A percentile compares a stretch with the other conserved stretches of the same genome.
Conservation (phyloP, 1,140 invertebrate genomes). For the Cydia fagiglandana region DNA sequence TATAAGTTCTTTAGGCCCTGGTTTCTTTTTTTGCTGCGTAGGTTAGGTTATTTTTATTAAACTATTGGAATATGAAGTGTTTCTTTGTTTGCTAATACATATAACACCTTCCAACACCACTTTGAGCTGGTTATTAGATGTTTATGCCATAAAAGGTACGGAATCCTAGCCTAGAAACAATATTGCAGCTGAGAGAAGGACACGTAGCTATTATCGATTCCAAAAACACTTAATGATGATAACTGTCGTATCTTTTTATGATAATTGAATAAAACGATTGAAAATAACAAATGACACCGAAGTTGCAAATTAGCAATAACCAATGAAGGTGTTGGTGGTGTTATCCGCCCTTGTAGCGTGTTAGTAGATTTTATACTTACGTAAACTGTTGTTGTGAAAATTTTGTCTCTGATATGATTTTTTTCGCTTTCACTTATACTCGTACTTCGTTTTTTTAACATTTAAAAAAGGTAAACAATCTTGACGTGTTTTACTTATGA, state of each 20-base stretch:
- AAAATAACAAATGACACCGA: not conserved
- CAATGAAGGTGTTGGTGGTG: slow-evolving; percentile 34
- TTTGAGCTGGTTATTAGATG: not conserved
- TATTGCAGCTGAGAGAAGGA: not conserved
- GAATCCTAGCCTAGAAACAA: slow-evolving; percentile 7
- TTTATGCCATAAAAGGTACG: not conserved
- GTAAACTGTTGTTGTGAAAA: not conserved
- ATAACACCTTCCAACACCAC: too few relatives aligned
- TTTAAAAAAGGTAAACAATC: too few relatives aligned
- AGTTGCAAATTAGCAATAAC: slow-evolving; percentile 14
- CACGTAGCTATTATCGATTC: not conserved
- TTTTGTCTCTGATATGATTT: too few relatives aligned
- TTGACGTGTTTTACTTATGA: too few relatives aligned
- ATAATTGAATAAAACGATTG: not conserved
- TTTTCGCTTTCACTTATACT: too few relatives aligned
- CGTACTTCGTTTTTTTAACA: too few relatives aligned
- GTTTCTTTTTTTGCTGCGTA: too few relatives aligned
- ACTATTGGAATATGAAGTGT: too few relatives aligned
- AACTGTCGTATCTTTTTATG: not conserved
- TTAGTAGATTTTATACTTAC: slow-evolving; percentile 7
- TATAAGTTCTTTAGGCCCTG: too few relatives aligned
- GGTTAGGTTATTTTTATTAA: too few relatives aligned
- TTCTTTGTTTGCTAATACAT: too few relatives aligned
- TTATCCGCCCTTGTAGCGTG: slow-evolving; percentile 25
- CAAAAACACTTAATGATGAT: not conserved